phyloP scores from a whole-genome alignment of 2,888 invertebrate species.

The Graphium colonna region DNA sequence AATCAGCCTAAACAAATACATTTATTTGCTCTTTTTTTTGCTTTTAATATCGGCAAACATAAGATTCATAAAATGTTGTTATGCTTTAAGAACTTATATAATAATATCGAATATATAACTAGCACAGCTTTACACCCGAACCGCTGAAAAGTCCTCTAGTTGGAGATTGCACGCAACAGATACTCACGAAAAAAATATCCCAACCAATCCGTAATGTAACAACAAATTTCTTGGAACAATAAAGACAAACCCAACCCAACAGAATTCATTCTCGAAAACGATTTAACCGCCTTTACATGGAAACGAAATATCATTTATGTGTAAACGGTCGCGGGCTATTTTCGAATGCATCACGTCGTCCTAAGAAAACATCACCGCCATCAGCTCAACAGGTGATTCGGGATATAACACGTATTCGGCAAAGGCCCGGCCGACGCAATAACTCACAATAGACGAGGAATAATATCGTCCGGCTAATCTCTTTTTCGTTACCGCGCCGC shows the following conservation, averaged over 20 bases:
- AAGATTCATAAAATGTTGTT: no score
- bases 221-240: background rate
- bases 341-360: conserved; percentile 27
- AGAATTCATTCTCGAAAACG: background rate
- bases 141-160: no score
- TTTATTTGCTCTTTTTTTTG: no score
- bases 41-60: no score
- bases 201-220: no score
- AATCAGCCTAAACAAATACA: no score
- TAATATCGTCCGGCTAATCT: conserved; percentile 75
- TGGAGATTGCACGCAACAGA: no score
- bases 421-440: conserved; percentile 52
- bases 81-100: no score
- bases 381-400: conserved; percentile 57
- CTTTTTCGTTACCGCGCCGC: conserved; percentile 72
- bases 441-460: conserved; percentile 41
- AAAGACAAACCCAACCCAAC: background rate
- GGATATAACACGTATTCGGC: conserved; percentile 56
- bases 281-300: background rate
- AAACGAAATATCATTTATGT: conserved; percentile 4
- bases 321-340: conserved; percentile 7
- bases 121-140: no score
- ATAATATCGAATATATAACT: no score
- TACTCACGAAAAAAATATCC: no score
- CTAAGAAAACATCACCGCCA: conserved; percentile 64